Base-by-base conservation (phyloP, 1,140 invertebrate genomes). In the Chrysoperla carnea region DNA sequence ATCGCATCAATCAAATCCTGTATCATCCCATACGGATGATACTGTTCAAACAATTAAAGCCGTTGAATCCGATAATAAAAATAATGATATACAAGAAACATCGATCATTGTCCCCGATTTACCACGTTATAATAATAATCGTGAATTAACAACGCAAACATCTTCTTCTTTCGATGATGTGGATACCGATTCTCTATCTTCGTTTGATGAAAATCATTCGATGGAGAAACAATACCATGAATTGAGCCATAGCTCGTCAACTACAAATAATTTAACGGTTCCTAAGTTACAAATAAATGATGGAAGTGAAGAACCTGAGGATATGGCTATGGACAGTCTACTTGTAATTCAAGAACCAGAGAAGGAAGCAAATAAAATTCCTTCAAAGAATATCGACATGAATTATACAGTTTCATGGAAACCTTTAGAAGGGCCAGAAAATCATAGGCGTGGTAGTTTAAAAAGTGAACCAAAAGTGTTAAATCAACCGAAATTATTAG, bases 221-320 rank as follows among this genome's bases (percentile, higher is more conserved):
- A 11, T 12, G n/a, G 31, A 12, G n/a, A 33, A 33, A 6, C 8
- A 12, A 6, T 33, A 33, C n/a, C 31, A 33, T 11, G 31, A 29
- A 42, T 45, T 8, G 46, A 38, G 13, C 41, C 45, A 35, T 46
- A 50, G 29, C 39, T 48, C 14, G 57, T 57, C 1, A 54, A 58
- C 33, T 55, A 56, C 11, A 50, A 51, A 27, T 53, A 61, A 6
- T 60, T 62, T 37, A 35, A 51, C 60, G 1, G 69, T 72, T 6
- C 76, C 76, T 0, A 62, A 76, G 43, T 58, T 79, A 0, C 75
- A 79, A 62, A 69, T 78, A 2, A 73, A 76, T 51, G 70, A 80
- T 44, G 75, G 73, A 46, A 67, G 65, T 44, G 76, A 76, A 3
- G 73, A 76, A 35, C 8, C n/a, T 27, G 70, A 47, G n/a, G 43